Conservation (phyloP, 2,113 vertebrate genomes). For the Trichechus manatus region DNA sequence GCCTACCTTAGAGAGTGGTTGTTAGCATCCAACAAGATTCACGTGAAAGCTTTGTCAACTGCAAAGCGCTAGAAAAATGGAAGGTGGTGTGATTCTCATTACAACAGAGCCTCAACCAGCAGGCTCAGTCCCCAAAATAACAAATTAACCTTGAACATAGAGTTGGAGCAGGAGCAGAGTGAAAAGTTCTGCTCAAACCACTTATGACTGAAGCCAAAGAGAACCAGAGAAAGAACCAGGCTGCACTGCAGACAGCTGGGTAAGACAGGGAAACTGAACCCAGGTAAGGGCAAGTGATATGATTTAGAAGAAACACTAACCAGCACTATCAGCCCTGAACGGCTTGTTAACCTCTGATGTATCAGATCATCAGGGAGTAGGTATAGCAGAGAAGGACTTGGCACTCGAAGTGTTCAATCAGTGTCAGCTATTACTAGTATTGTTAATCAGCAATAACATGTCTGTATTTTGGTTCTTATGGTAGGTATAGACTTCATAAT, state of each 20-base stretch:
- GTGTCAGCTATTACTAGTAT: background rate
- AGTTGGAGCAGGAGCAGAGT: background rate
- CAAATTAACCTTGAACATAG: background rate
- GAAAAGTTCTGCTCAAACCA: background rate
- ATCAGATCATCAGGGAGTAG: constrained; percentile 17
- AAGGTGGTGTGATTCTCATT: background rate
- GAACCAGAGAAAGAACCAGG: background rate
- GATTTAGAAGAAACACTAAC: constrained; percentile 19
- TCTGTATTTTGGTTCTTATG: background rate
- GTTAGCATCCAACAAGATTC: background rate
- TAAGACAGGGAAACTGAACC: constrained; percentile 35
- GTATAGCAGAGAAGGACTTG: background rate
- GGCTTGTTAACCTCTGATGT: constrained; percentile 18
- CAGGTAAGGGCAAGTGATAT: constrained; percentile 24
- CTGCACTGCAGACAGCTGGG: background rate
- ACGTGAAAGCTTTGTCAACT: background rate
- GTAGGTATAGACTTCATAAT: background rate
- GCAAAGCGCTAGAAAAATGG: background rate
- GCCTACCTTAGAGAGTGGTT: background rate
- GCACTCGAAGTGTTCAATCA: background rate
- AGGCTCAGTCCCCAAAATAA: background rate
- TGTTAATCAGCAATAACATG: background rate
- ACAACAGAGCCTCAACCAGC: background rate
- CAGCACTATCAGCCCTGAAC: background rate
- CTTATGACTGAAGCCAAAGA: background rate